Conservation (phyloP, 2,113 vertebrate species). For the Galbula dea region DNA sequence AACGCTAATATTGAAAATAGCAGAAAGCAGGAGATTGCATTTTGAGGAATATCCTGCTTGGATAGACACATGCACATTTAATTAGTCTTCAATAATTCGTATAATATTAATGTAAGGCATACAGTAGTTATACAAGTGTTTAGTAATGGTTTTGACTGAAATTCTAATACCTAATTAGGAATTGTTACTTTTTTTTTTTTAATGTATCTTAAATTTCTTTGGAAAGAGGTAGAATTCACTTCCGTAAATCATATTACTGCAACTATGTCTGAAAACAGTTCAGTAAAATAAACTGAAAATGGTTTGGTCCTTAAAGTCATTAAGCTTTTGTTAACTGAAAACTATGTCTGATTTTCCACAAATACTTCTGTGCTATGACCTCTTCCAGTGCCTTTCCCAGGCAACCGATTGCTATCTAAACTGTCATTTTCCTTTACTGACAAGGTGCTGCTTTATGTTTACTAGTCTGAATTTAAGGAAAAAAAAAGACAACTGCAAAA, state of each 20-base stretch:
- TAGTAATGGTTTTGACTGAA: background rate
- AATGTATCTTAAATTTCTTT: background rate
- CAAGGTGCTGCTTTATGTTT: background rate
- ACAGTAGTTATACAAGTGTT: background rate
- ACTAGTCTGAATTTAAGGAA: background rate
- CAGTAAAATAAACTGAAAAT: background rate
- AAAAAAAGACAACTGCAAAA: background rate
- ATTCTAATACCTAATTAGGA: background rate
- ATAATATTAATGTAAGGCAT: background rate
- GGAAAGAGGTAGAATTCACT: background rate
- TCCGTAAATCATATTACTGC: background rate
- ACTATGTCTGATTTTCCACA: background rate
- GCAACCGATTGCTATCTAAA: background rate
- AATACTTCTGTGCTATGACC: background rate
- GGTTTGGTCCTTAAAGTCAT: background rate
- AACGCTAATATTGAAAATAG: conserved; percentile 41
- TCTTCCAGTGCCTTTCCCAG: background rate
- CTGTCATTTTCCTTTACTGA: background rate
- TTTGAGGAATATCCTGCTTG: conserved; percentile 19
- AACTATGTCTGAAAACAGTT: background rate
- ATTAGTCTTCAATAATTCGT: conserved; percentile 35
- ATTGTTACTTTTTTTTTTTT: background rate
- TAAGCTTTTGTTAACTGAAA: background rate
- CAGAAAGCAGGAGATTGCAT: background rate
- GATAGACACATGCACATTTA: conserved; percentile 26